Conservation (phyloP, 2,113 vertebrate genomes). For the Apteryx mantelli region DNA sequence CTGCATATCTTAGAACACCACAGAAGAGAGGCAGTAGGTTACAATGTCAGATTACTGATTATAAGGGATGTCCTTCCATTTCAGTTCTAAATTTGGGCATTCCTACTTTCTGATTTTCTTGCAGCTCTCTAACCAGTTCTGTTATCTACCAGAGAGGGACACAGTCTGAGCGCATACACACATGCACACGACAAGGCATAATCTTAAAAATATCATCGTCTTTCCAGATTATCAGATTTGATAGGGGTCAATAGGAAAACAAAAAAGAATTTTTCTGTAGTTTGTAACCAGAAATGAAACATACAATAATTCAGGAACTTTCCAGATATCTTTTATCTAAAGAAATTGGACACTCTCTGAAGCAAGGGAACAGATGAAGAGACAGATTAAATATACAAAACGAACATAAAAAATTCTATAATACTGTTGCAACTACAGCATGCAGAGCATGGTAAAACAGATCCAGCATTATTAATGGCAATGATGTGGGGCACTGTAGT, state of each 20-base stretch:
- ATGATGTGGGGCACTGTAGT: not conserved
- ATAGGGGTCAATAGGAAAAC: conserved; percentile 11
- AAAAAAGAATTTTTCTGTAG: not conserved
- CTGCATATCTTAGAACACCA: not conserved
- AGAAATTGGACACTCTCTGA: not conserved
- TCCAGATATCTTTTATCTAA: not conserved
- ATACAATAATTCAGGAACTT: not conserved
- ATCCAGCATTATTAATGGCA: not conserved
- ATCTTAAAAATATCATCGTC: not conserved
- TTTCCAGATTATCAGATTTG: conserved; percentile 39
- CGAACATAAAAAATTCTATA: not conserved
- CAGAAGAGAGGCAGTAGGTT: not conserved
- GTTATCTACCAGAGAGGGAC: not conserved
- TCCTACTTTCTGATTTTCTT: not conserved
- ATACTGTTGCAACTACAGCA: not conserved
- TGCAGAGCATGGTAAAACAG: not conserved
- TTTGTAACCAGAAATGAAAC: not conserved
- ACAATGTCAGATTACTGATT: not conserved
- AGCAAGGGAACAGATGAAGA: not conserved
- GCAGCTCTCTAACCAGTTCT: not conserved
- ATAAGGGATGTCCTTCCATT: not conserved
- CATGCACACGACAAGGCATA: not conserved
- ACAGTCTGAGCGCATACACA: not conserved
- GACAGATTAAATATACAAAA: not conserved
- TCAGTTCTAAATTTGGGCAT: not conserved